Conservation (phyloP, 2,888 invertebrate species). For the Dynastes grantii region DNA sequence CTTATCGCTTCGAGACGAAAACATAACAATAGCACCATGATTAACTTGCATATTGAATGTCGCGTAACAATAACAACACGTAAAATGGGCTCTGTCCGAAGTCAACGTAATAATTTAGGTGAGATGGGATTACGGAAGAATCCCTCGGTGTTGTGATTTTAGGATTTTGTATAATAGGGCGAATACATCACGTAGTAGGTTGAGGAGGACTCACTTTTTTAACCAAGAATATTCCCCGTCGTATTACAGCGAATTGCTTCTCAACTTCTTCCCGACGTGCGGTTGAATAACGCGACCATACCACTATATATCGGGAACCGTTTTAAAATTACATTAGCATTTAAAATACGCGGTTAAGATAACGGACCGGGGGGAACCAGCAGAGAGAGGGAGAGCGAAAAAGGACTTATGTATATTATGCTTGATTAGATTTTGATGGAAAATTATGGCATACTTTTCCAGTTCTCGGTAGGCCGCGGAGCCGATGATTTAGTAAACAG, state of each 20-base stretch:
- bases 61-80: constrained; percentile 7
- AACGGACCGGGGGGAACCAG: not conserved
- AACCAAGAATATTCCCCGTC: constrained; percentile 24
- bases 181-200: constrained; percentile 27
- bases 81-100: not conserved
- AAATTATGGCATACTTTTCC: constrained; percentile 36
- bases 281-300: constrained; percentile 16
- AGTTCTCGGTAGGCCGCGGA: constrained; percentile 1
- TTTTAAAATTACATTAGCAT: constrained; percentile 47
- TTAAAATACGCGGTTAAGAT: constrained; percentile 39
- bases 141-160: constrained; percentile 26
- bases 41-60: constrained; percentile 13
- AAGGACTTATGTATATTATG: constrained; percentile 27
- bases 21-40: no score
- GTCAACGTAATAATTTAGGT: constrained; percentile 28
- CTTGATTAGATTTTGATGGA: constrained; percentile 37
- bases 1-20: no score
- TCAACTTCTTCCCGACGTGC: constrained; percentile 12
- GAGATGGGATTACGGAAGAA: constrained; percentile 19
- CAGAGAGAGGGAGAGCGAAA: not conserved
- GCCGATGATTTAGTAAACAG: constrained; percentile 37
- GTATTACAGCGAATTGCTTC: constrained; percentile 37
- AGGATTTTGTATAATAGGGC: constrained; percentile 34
- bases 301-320: constrained; percentile 26
- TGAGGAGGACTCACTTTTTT: constrained; percentile 7